Evolutionary conservation across 2,888 invertebrate species (phyloP), one percentile per base, ranked within the genome.

Genomic region (Calliphora vomitoria): DNA sequence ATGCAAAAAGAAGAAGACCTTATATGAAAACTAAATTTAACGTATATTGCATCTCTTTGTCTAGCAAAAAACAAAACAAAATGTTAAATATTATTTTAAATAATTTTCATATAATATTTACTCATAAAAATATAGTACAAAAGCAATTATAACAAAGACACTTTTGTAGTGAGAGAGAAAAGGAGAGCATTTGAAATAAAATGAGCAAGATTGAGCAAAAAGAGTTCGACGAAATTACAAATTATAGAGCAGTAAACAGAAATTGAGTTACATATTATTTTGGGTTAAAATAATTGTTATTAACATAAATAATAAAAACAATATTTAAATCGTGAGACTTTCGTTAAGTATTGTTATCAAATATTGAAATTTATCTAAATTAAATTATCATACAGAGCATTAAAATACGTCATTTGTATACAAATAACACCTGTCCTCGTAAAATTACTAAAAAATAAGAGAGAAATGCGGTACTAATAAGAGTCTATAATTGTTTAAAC

Each of bases 41-140:
- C n/a, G 18, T 72, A 58, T 79, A 68, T 60, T 84, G 35, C 38
- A 74, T 25, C 68, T 78, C 79, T 75, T 82, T 85, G 53, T 82
- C 35, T 62, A 72, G 71, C 35, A 58, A 20, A 62, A 47, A 83
- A 68, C 25, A 35, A 68, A 74, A 75, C 31, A 71, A 53, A 68
- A 69, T 60, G 15, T 76, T 80, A 66, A 71, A 68, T 81, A 74
- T 82, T 78, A 38, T 84, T 81, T 82, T 72, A 72, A 83, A 87
- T 72, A 74, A 79, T 85, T 78, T 87, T 64, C 41, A 74, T 82
- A 79, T 53, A 81, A 53, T 74, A 58, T 79, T 85, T 83, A 35
- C 86, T 82, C 86, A 76, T 75, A 58, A 55, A 50, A 44, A 58
- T 68, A 74, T 53, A 35, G 53, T 71, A 55, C 35, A 18, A 71